A percentile compares a stretch with the other conserved stretches of the same genome.
phyloP scores from a whole-genome alignment of 2,888 invertebrate genomes.

The Neocrepidodera transversa region DNA sequence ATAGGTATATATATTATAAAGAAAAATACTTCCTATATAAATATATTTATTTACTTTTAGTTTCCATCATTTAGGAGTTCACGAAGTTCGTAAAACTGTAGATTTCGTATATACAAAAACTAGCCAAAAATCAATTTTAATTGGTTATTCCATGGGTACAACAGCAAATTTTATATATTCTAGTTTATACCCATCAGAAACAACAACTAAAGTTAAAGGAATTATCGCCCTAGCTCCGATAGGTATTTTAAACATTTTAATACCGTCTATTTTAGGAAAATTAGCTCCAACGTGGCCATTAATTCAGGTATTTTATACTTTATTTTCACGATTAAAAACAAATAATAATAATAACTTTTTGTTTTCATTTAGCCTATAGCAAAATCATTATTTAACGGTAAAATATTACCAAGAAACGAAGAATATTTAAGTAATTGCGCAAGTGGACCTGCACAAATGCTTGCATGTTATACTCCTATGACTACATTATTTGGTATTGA shows the following conservation, averaged over 20 bases:
- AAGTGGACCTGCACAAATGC: neutral
- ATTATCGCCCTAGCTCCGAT: conserved; percentile 30
- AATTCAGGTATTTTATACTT: neutral
- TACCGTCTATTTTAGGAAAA: conserved; percentile 4
- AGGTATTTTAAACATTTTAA: neutral
- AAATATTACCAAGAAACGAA: neutral
- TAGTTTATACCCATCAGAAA: conserved; percentile 19
- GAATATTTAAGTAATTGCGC: neutral
- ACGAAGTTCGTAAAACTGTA: conserved; percentile 23
- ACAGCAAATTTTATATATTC: conserved; percentile 24
- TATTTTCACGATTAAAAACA: neutral
- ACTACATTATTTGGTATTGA: conserved; percentile 4
- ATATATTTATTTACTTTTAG: conserved; percentile 15
- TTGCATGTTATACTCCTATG: conserved; percentile 1
- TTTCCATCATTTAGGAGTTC: conserved; percentile 33
- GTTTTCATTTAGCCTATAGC: conserved; percentile 8
- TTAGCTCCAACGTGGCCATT: neutral
- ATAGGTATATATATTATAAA: conserved; percentile 10
- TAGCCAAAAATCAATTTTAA: conserved; percentile 19
- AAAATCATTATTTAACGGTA: neutral
- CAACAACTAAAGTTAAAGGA: conserved; percentile 18
- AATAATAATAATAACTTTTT: neutral
- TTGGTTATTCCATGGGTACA: conserved; percentile 37
- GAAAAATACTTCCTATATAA: neutral
- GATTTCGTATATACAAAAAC: conserved; percentile 23